These are phyloP conservation scores for Leucania comma DNA, from an alignment of 2,888 invertebrate genomes.

Conservation along the genomic window DNA sequence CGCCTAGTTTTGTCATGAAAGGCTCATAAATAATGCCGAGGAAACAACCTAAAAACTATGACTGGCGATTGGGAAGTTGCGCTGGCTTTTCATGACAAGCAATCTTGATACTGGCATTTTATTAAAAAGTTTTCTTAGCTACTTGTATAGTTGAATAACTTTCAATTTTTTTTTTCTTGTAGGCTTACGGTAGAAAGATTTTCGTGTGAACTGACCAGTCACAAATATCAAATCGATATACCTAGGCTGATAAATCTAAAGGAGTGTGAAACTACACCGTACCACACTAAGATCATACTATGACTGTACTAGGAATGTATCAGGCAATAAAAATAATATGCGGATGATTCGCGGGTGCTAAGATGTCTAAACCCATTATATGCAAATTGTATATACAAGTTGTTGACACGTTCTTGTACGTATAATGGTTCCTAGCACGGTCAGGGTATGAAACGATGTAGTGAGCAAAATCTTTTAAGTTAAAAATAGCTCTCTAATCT, in stretches of 20 bases:
- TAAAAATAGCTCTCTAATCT: conserved; percentile 10
- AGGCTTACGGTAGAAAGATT: neutral
- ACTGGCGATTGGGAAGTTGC: conserved; percentile 37
- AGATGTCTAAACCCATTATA: too few species aligned
- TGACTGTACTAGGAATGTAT: too few species aligned
- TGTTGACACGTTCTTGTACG: too few species aligned
- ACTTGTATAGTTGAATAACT: neutral
- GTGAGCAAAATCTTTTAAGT: neutral
- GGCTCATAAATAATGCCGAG: conserved; percentile 42
- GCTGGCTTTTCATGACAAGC: conserved; percentile 37
- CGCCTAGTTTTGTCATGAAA: conserved; percentile 42
- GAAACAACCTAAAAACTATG: conserved; percentile 49
- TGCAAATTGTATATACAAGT: too few species aligned
- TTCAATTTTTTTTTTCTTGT: neutral
- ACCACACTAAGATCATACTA: too few species aligned
- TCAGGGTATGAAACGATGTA: too few species aligned
- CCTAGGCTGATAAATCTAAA: too few species aligned
- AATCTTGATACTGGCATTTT: conserved; percentile 33
- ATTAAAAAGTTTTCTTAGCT: conserved; percentile 8
- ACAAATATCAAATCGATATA: neutral
- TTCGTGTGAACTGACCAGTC: neutral
- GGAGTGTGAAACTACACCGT: too few species aligned
- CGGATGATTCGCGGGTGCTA: too few species aligned
- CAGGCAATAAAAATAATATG: too few species aligned
- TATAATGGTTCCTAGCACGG: too few species aligned